phyloP scores from a whole-genome alignment of 1,140 invertebrate species.

The Drosophila pseudoobscura region DNA sequence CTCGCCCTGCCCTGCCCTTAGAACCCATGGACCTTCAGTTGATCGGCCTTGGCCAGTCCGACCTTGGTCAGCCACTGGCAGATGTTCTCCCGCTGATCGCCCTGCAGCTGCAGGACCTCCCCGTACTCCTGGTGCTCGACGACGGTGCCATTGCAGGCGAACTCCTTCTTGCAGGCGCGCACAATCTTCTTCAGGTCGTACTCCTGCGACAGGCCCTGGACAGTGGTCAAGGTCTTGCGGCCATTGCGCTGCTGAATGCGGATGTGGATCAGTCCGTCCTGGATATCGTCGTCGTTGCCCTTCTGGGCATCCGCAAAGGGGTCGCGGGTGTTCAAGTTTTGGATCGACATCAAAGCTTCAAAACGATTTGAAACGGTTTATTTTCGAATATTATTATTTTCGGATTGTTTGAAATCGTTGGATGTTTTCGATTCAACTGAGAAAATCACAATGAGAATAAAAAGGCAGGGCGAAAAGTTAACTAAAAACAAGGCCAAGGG shows the following conservation, averaged over 20 bases:
- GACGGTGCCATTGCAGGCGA: slow-evolving; percentile 98
- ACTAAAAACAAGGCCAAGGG: too few species aligned
- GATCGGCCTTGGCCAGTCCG: slow-evolving; percentile 90
- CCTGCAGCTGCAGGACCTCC: slow-evolving; percentile 99
- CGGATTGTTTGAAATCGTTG: too few species aligned
- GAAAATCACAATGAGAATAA: too few species aligned
- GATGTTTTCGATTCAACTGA: too few species aligned
- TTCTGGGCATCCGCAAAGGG: slow-evolving; percentile 95
- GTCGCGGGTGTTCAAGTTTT: slow-evolving; percentile 96
- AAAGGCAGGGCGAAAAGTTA: too few species aligned
- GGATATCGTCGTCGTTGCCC: slow-evolving; percentile 97
- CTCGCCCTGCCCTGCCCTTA: slow-evolving; percentile 81
- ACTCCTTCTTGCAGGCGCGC: slow-evolving; percentile 99
- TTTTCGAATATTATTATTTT: too few species aligned
- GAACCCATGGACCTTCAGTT: slow-evolving; percentile 97
- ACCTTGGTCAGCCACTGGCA: slow-evolving; percentile 96
- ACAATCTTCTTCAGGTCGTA: slow-evolving; percentile 99
- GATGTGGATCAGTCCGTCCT: slow-evolving; percentile 99
- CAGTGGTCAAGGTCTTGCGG: slow-evolving; percentile 98
- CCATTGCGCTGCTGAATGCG: slow-evolving; percentile 99
- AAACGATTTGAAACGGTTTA: too few species aligned
- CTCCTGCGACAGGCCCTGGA: slow-evolving; percentile 94
- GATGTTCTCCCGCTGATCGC: slow-evolving; percentile 85
- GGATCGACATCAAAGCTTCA: slow-evolving; percentile 85
- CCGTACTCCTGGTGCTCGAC: slow-evolving; percentile 99